Conservation (phyloP, 2,797 vertebrate species). For the Hyperoplus immaculatus region DNA sequence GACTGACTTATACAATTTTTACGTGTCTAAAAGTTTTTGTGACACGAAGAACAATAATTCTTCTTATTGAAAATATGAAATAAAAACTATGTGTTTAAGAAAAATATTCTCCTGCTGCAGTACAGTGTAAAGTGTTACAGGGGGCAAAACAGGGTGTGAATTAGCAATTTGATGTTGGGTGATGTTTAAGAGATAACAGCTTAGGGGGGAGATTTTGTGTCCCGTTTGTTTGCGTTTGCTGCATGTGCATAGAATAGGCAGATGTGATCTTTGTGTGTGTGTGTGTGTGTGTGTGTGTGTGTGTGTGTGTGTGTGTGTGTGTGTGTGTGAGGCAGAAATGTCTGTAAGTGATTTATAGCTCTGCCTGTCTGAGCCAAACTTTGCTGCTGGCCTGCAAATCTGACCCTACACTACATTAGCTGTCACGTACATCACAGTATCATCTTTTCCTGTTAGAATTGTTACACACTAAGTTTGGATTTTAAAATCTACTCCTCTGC, state of each 20-base stretch:
- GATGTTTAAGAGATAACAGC: conserved; percentile 31
- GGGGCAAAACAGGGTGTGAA: conserved; percentile 31
- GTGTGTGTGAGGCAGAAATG: conserved; percentile 8
- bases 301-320: conserved; percentile 13
- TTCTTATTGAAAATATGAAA: conserved; percentile 31
- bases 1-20: neutral
- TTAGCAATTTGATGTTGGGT: conserved; percentile 34
- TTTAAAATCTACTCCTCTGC: conserved; percentile 30
- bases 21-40: conserved; percentile 14
- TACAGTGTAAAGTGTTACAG: conserved; percentile 3
- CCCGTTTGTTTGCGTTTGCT: conserved; percentile 11
- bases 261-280: conserved; percentile 53
- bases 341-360: conserved; percentile 74
- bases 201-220: conserved; percentile 8
- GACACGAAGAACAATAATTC: neutral
- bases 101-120: conserved; percentile 40
- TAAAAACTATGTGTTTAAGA: conserved; percentile 25
- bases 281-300: conserved; percentile 7
- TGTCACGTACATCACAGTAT: conserved; percentile 66
- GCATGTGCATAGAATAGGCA: conserved; percentile 38
- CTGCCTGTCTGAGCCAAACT: conserved; percentile 66
- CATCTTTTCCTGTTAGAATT: conserved; percentile 69
- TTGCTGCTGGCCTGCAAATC: conserved; percentile 63
- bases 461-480: conserved; percentile 53
- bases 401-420: conserved; percentile 73